Conservation (phyloP, 1,140 invertebrate species). For the Lineus longissimus region DNA sequence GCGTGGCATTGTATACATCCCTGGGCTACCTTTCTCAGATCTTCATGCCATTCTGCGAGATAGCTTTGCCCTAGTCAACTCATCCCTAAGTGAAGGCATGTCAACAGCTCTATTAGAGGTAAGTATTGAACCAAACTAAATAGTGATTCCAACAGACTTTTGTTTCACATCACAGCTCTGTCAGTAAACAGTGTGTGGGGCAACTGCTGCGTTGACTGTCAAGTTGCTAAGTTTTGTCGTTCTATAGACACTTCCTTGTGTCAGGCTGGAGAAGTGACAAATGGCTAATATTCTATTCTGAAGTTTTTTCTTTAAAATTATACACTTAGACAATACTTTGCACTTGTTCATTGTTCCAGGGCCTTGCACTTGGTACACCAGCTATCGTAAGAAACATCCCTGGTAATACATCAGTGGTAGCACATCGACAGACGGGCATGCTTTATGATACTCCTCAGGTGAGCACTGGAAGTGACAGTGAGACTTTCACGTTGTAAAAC, state of each 20-base stretch:
- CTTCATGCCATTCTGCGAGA: conserved; percentile 32
- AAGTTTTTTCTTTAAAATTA: background rate
- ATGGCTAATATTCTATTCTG: background rate
- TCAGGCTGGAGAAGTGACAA: background rate
- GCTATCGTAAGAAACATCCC: conserved; percentile 34
- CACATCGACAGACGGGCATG: conserved; percentile 28
- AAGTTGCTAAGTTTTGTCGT: background rate
- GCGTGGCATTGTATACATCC: conserved; percentile 30
- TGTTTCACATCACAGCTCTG: background rate
- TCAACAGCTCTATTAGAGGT: conserved; percentile 42
- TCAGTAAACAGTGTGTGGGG: background rate
- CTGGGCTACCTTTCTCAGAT: conserved; percentile 21
- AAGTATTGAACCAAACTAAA: background rate
- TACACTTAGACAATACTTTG: too few species aligned
- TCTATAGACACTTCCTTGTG: background rate
- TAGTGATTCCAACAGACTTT: background rate
- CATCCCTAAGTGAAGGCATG: conserved; percentile 44
- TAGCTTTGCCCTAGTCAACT: conserved; percentile 36
- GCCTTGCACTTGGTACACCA: conserved; percentile 30
- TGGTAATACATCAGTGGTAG: conserved; percentile 31
- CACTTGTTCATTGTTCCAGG: conserved; percentile 19
- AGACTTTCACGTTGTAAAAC: too few species aligned
- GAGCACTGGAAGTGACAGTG: background rate
- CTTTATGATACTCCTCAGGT: conserved; percentile 34
- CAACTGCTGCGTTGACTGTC: conserved; percentile 2